Base-by-base conservation (phyloP, 2,888 invertebrate genomes). In the Ptilodon capucinus region DNA sequence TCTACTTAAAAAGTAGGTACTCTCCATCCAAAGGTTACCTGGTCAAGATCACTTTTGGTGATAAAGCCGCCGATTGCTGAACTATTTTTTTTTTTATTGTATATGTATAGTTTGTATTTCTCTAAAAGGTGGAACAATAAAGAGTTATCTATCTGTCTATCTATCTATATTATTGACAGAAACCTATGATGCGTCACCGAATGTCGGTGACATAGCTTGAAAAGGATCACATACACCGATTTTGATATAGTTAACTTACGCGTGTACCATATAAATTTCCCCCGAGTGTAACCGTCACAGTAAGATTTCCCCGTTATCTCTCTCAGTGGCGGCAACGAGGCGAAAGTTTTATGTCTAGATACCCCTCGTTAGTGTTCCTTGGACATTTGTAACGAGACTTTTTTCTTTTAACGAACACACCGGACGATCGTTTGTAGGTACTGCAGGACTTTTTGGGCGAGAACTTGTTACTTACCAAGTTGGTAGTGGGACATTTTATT, bases 281-380 rank as follows among this genome's bases (percentile, higher is more conserved):
- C 60, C 51, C 50, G 57, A 73, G 39, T 81, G 72, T 71, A 80
- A 68, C 51, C 54, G 64, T 69, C 63, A 63, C 60, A 55, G 68
- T 65, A 71, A 82, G 74, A 75, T 81, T 82, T 83, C 80, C 80
- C 76, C 67, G 77, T 79, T 81, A 84, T 81, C 79, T 80, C 67
- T 51, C 67, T 63, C 68, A 68, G 65, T 60, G 60, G 65, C 77
- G 68, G 80, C 84, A 86, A 85, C 81, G 85, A 84, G 80, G 74
- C 76, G 64, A 80, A 84, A 85, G 77, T 84, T 85, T 67, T 71
- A 50, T 74, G 72, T 72, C 68, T 65, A 63, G 66, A 63, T 65
- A 60, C 68, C 69, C n/a, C 75, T 81, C 77, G 79, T 79, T 81
- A 80, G 69, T 58, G 63, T 62, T 63, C 67, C 70, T 65, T 68